Percentiles rank a stretch among this genome's conserved stretches.
These are phyloP conservation scores for Apis florea DNA, from an alignment of 1,140 invertebrate species.

Conservation along the genomic window DNA sequence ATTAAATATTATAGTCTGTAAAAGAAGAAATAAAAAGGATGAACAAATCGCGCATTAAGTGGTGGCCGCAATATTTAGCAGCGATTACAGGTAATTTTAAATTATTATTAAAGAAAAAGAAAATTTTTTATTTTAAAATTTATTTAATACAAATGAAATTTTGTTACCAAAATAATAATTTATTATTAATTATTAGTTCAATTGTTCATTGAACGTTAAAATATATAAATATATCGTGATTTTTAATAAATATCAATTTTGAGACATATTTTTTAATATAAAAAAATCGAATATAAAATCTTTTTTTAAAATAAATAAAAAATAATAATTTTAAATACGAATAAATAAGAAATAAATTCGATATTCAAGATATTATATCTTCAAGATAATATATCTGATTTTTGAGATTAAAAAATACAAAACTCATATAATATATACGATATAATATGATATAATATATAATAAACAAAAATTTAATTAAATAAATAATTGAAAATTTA, in stretches of 20 bases:
- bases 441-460: too few relatives aligned
- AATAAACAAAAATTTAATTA: too few relatives aligned
- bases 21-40: conserved; percentile 68
- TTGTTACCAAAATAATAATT: background rate
- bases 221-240: background rate
- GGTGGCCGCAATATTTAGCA: conserved; percentile 75
- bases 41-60: conserved; percentile 65
- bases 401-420: too few relatives aligned
- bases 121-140: conserved; percentile 5
- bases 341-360: too few relatives aligned
- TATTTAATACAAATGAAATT: background rate
- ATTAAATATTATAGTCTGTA: conserved; percentile 41
- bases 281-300: too few relatives aligned
- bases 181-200: too few relatives aligned
- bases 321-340: too few relatives aligned
- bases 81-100: conserved; percentile 72
- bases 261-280: background rate
- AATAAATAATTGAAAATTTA: too few relatives aligned
- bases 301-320: too few relatives aligned
- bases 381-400: too few relatives aligned
- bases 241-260: background rate
- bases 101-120: background rate
- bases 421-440: too few relatives aligned
- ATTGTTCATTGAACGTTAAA: background rate
- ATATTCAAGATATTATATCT: too few relatives aligned